Evolutionary conservation across 1,140 invertebrate species (phyloP).

Genomic region (Teleopsis dalmanni): DNA sequence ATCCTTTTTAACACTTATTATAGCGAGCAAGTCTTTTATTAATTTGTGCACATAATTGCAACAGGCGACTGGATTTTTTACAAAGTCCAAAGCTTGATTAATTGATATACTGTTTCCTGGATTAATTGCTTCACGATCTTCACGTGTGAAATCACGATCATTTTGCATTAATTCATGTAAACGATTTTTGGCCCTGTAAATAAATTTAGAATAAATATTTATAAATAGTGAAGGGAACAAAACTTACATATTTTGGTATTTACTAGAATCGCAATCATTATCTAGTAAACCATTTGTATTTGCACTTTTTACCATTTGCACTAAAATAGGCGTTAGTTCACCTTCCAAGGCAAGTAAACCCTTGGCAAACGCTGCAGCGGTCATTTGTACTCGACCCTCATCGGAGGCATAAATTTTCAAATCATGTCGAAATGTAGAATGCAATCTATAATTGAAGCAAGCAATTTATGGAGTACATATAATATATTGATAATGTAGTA

Average conservation of each 20-base stretch:
- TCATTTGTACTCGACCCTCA: slow-evolving; percentile 99
- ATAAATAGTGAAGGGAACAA: neutral
- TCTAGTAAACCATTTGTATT: slow-evolving; percentile 97
- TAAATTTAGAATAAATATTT: neutral
- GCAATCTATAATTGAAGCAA: slow-evolving; percentile 65
- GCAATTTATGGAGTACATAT: neutral
- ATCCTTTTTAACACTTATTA: slow-evolving; percentile 78
- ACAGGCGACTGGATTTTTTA: slow-evolving; percentile 92
- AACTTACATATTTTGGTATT: slow-evolving; percentile 88
- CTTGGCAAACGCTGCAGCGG: slow-evolving; percentile 98
- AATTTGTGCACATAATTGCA: slow-evolving; percentile 83
- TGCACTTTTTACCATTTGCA: slow-evolving; percentile 99
- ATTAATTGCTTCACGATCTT: slow-evolving; percentile 82
- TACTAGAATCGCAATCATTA: slow-evolving; percentile 94
- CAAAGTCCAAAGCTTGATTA: slow-evolving; percentile 82
- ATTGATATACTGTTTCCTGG: slow-evolving; percentile 83
- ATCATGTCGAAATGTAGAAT: slow-evolving; percentile 98
- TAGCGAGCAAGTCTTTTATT: slow-evolving; percentile 76
- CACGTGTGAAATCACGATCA: slow-evolving; percentile 78
- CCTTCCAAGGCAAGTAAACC: slow-evolving; percentile 94
- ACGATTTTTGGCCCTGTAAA: slow-evolving; percentile 81
- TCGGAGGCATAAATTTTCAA: slow-evolving; percentile 99
- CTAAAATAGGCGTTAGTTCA: slow-evolving; percentile 95
- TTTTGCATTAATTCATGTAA: slow-evolving; percentile 90
- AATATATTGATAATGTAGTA: neutral